These are phyloP conservation scores for Flexamia atlantica DNA, from an alignment of 2,888 invertebrate species.

Conservation along the genomic window DNA sequence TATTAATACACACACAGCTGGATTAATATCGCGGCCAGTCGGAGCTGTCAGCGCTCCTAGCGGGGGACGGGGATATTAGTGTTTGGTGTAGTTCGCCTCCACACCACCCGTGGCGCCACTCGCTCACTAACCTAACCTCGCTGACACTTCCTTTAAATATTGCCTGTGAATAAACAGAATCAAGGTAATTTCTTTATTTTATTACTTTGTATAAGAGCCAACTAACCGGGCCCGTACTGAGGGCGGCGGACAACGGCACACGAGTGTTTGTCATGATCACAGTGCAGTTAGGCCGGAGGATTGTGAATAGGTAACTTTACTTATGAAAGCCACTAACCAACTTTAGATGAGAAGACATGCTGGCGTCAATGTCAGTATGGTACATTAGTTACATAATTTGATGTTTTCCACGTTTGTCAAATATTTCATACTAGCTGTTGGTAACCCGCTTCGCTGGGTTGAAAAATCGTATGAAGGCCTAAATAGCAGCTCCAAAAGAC, in stretches of 20 bases:
- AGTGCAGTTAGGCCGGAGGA: too few species aligned
- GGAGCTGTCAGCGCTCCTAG: slow-evolving; percentile 62
- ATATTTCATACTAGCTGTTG: too few species aligned
- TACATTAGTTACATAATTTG: too few species aligned
- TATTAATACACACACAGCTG: slow-evolving; percentile 57
- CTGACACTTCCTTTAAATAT: slow-evolving; percentile 54
- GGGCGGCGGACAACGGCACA: background rate
- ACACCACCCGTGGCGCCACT: slow-evolving; percentile 56
- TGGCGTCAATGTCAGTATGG: too few species aligned
- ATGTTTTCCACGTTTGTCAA: too few species aligned
- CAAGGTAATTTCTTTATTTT: slow-evolving; percentile 51
- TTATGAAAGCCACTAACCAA: too few species aligned
- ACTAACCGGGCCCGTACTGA: background rate
- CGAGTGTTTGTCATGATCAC: too few species aligned
- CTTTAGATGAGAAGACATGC: too few species aligned
- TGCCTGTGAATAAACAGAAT: slow-evolving; percentile 39
- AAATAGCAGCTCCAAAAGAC: too few species aligned
- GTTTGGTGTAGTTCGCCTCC: slow-evolving; percentile 53
- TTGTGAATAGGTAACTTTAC: too few species aligned
- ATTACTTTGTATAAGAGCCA: slow-evolving; percentile 13
- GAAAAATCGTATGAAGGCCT: too few species aligned
- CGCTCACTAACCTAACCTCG: slow-evolving; percentile 46
- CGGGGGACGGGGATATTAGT: slow-evolving; percentile 64
- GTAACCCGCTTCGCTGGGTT: too few species aligned
- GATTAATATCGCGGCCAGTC: slow-evolving; percentile 58